Evolutionary conservation across 2,888 invertebrate species (phyloP).

Genomic region (Monochamus alternatus): DNA sequence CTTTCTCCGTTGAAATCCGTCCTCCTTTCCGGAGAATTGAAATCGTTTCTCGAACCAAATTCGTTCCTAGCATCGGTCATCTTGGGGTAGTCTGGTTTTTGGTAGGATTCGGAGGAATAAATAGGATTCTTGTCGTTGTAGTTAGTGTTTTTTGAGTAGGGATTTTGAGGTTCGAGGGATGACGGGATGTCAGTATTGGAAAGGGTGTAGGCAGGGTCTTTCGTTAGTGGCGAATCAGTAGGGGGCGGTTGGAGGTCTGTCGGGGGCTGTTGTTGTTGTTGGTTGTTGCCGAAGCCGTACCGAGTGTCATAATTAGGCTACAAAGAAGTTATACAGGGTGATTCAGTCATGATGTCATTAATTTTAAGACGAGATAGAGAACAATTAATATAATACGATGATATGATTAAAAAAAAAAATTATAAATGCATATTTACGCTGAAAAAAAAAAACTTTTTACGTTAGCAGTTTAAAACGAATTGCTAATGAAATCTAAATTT

Average conservation of each 20-base stretch:
- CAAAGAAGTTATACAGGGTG: constrained; percentile 37
- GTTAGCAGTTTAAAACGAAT: too few species aligned
- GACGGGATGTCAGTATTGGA: constrained; percentile 65
- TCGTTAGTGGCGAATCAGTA: constrained; percentile 58
- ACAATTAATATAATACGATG: too few species aligned
- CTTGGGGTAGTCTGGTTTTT: constrained; percentile 54
- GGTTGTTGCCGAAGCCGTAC: constrained; percentile 66
- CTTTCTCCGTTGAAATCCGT: constrained; percentile 59
- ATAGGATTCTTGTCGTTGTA: constrained; percentile 53
- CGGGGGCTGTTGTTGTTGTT: constrained; percentile 52
- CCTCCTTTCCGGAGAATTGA: constrained; percentile 53
- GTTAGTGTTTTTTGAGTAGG: constrained; percentile 59
- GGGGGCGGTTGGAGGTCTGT: constrained; percentile 55
- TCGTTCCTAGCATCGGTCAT: constrained; percentile 56
- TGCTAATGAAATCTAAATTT: too few species aligned
- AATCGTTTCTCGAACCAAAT: constrained; percentile 49
- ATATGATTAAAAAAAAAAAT: too few species aligned
- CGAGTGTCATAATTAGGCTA: constrained; percentile 69
- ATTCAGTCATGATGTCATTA: background rate
- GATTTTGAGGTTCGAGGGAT: constrained; percentile 58
- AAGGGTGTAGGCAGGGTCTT: constrained; percentile 65
- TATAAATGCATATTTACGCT: too few species aligned
- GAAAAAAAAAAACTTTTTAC: too few species aligned
- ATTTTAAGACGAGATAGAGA: background rate
- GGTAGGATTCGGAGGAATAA: constrained; percentile 55